These are phyloP conservation scores for Glaucomys volans DNA, from an alignment of 2,113 vertebrate genomes.

Conservation along the genomic window DNA sequence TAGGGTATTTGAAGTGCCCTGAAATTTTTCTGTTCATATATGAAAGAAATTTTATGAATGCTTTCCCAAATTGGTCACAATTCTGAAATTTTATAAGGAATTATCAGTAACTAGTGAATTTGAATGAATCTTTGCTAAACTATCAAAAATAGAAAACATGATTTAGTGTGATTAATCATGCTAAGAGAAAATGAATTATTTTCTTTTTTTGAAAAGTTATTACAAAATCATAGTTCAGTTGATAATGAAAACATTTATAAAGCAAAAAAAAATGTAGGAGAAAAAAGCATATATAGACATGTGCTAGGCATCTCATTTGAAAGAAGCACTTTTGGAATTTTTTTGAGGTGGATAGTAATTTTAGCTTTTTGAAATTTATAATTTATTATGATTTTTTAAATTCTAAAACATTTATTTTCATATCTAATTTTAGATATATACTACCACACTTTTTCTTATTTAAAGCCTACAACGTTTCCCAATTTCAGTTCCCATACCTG, in stretches of 20 bases:
- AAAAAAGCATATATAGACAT: background rate
- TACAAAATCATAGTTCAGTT: background rate
- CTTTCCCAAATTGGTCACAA: background rate
- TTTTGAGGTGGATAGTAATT: background rate
- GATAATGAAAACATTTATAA: background rate
- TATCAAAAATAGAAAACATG: background rate
- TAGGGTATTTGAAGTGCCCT: background rate
- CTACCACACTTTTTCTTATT: background rate
- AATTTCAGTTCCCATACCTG: background rate
- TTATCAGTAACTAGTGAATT: background rate
- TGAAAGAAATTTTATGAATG: background rate
- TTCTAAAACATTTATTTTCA: background rate
- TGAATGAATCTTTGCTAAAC: constrained; percentile 31
- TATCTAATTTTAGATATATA: background rate
- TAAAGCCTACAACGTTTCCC: background rate
- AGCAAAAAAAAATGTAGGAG: background rate
- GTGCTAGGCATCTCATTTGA: background rate
- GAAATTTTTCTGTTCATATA: background rate
- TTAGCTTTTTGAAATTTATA: constrained; percentile 9
- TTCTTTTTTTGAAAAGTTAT: background rate
- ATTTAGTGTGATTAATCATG: background rate
- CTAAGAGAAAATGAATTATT: background rate
- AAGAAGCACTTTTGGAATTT: constrained; percentile 6
- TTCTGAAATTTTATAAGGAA: background rate
- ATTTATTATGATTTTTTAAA: background rate